A percentile compares a stretch with the other conserved stretches of the same genome.
Conservation (phyloP, 1,140 invertebrate genomes). For the Neocloeon triangulifer region DNA sequence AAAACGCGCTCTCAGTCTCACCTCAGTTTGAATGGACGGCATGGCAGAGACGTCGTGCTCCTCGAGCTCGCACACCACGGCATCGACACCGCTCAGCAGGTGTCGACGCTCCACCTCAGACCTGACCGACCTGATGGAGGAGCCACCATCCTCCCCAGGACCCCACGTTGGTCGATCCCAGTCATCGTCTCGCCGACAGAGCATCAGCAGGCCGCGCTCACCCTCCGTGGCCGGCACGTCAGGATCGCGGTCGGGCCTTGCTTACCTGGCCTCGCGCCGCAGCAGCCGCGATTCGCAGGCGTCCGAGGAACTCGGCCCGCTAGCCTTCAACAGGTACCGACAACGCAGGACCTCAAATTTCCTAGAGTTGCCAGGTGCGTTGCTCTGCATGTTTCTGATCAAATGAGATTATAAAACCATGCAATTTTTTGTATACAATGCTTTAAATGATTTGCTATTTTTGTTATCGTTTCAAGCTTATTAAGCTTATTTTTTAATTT, state of each 20-base stretch:
- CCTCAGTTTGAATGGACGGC: too few relatives aligned
- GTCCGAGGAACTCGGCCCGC: slow-evolving; percentile 50
- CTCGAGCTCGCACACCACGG: background rate
- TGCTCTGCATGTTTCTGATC: too few relatives aligned
- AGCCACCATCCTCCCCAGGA: slow-evolving; percentile 4
- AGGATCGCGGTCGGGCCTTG: slow-evolving; percentile 13
- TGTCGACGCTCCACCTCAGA: slow-evolving; percentile 8
- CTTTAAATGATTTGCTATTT: too few relatives aligned
- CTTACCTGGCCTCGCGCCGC: slow-evolving; percentile 48
- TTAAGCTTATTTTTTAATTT: too few relatives aligned
- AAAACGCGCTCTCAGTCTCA: too few relatives aligned
- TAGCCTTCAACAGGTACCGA: slow-evolving; percentile 46
- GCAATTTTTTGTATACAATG: too few relatives aligned
- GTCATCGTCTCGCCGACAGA: too few relatives aligned
- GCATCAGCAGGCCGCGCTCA: slow-evolving; percentile 1
- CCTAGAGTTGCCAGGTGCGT: slow-evolving; percentile 56
- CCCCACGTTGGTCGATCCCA: slow-evolving; percentile 1
- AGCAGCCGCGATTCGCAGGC: slow-evolving; percentile 42
- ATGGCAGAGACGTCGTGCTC: too few relatives aligned
- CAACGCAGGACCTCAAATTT: slow-evolving; percentile 65
- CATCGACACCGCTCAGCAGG: slow-evolving; percentile 1
- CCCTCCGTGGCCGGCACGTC: background rate
- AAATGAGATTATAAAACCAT: too few relatives aligned
- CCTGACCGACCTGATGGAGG: slow-evolving; percentile 8
- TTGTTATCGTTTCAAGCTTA: too few relatives aligned